These are phyloP conservation scores for Thalassarche chlororhynchos DNA, from an alignment of 2,113 vertebrate species.

Conservation along the genomic window DNA sequence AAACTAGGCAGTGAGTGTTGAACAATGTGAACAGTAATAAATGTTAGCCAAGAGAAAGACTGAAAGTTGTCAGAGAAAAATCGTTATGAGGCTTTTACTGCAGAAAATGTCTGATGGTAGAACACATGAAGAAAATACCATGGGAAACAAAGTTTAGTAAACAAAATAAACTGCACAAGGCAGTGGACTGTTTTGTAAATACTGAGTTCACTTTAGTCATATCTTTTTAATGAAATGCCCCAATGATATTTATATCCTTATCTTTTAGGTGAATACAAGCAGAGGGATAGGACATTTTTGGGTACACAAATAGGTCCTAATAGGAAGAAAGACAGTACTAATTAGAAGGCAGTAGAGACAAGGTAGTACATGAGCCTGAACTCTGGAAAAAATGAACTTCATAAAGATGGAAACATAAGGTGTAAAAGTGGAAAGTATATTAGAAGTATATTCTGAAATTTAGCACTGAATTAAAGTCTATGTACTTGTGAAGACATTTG, in stretches of 20 bases:
- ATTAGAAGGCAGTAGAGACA: background rate
- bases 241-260: background rate
- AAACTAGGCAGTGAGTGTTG: background rate
- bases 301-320: background rate
- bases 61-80: background rate
- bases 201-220: background rate
- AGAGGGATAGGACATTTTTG: background rate
- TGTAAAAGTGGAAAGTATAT: background rate
- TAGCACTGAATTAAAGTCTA: background rate
- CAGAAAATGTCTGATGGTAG: background rate
- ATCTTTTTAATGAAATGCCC: background rate
- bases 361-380: background rate
- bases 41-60: background rate
- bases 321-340: background rate
- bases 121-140: background rate
- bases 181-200: background rate
- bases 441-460: background rate
- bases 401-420: background rate
- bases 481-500: background rate
- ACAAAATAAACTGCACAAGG: background rate
- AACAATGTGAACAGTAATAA: background rate
- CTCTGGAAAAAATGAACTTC: background rate
- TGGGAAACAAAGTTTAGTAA: background rate
- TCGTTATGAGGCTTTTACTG: background rate
- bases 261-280: background rate